Evolutionary conservation across 2,113 vertebrate genomes (phyloP).

Genomic region (Abramis brama): DNA sequence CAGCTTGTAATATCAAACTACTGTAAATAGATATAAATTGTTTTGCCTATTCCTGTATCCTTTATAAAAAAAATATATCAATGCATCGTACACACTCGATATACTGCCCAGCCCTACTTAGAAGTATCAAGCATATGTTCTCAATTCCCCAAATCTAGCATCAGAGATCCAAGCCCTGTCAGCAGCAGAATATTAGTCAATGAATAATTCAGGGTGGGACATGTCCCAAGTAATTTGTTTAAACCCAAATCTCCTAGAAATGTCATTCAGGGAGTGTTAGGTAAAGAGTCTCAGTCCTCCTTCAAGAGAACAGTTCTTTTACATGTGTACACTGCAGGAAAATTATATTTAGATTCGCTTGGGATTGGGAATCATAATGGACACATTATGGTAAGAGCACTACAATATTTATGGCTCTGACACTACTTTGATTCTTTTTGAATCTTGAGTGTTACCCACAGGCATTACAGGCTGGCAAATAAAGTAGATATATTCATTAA

Average conservation of each 20-base stretch:
- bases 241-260: slow-evolving; percentile 32
- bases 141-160: slow-evolving; percentile 19
- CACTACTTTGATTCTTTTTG: background rate
- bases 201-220: slow-evolving; percentile 58
- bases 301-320: background rate
- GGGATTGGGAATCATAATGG: background rate
- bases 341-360: background rate
- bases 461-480: background rate
- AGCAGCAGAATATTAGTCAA: slow-evolving; percentile 47
- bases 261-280: background rate
- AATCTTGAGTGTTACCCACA: background rate
- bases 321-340: background rate
- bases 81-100: background rate
- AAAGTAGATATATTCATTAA: background rate
- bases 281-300: background rate
- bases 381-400: background rate
- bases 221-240: slow-evolving; percentile 51
- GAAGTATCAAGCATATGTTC: no score
- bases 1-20: no score
- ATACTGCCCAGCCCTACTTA: no score
- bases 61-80: no score
- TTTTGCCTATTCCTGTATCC: no score
- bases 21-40: no score
- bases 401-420: background rate
- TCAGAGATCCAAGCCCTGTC: slow-evolving; percentile 43